Base-by-base conservation (phyloP, 2,888 invertebrate species). In the Lottia scabra region DNA sequence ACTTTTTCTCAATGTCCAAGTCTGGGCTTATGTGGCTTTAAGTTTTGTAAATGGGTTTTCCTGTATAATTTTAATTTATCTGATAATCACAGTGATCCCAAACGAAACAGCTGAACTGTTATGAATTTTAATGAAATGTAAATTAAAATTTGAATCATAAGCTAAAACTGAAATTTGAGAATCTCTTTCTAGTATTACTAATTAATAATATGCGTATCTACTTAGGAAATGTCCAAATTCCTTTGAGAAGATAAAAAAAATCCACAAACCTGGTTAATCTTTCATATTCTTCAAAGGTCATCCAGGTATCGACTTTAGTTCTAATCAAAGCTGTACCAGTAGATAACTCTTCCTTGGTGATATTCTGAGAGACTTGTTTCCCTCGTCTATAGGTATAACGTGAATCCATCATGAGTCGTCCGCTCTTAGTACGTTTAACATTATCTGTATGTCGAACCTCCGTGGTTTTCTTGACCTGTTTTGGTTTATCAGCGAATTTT, bases 281-380 rank as follows among this genome's bases (percentile, higher is more conserved):
- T 48, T 84, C 85, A 77, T 87, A 88, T 69, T 88, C 85, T 70
- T 88, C 88, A 81, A 87, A 88, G 0, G 86, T 83, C 86, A 88
- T 85, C 88, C 88, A 88, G 74, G 85, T 85, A 78, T 88, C 84
- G 0, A 85, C 83, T 69, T 81, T 80, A 15, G 84, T 74, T 13
- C 80, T 71, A 19, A 88, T 82, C 2, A 84, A 71, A 3, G 88
- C 88, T 30, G 81, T 78, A 2, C 88, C 88, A 6, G 88, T 87
- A 13, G 87, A 87, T 73, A 88, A 73, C 38, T 82, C 81, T 71
- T 85, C 81, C 70, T 84, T 85, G 44, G 76, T 75, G 1, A 76
- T 81, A 10, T 77, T 71, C 2, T 85, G 74, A 0, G 76, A 75
- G 15, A 84, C 81, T 27, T 66, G 71, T 13, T 79, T 68, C 38